phyloP scores from a whole-genome alignment of 2,113 vertebrate species.

The Promerops cafer region DNA sequence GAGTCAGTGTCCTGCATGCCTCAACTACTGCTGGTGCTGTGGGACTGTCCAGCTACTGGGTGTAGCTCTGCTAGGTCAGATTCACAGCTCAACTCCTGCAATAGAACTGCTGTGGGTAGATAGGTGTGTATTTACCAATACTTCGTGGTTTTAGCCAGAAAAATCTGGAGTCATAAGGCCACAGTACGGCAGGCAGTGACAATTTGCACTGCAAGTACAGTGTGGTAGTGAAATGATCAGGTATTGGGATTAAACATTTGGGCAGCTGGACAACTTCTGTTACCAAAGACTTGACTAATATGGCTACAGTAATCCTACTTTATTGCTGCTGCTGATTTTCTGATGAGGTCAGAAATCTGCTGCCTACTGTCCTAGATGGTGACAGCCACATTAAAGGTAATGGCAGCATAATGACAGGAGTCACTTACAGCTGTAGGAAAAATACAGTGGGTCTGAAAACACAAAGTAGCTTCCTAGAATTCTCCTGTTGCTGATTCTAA shows the following conservation, averaged over 20 bases:
- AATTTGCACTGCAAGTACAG: not conserved
- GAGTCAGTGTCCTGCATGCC: not conserved
- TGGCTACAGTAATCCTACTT: not conserved
- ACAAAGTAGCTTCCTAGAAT: not conserved
- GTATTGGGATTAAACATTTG: not conserved
- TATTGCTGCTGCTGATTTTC: not conserved
- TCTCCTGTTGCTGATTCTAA: not conserved
- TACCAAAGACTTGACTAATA: not conserved
- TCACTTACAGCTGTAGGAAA: not conserved
- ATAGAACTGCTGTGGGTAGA: rapidly evolving
- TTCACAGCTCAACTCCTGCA: not conserved
- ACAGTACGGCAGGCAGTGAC: not conserved
- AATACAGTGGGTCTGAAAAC: not conserved
- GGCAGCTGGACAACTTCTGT: not conserved
- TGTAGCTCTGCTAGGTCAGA: not conserved
- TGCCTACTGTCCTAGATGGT: not conserved
- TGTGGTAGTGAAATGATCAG: not conserved
- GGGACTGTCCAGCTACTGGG: not conserved
- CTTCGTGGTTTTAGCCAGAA: not conserved
- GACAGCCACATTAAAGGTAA: not conserved
- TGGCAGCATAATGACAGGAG: not conserved
- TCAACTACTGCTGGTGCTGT: not conserved
- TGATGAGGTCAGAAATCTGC: not conserved
- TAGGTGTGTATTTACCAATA: rapidly evolving
- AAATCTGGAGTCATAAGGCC: not conserved